These are phyloP conservation scores for Harpegnathos saltator DNA, from an alignment of 1,140 invertebrate genomes.

Conservation along the genomic window DNA sequence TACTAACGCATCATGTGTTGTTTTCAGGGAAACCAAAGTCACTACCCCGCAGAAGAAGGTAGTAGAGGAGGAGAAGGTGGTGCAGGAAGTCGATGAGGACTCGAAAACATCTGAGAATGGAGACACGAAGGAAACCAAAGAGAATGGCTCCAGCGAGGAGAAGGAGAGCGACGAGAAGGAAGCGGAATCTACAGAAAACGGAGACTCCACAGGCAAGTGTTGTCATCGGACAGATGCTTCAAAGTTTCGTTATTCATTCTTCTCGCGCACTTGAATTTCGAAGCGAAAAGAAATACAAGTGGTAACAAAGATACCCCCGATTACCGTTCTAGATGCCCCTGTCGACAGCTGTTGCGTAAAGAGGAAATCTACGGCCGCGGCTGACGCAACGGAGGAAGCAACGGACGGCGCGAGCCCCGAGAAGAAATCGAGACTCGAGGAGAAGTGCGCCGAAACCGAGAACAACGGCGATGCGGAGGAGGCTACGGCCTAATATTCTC, in stretches of 20 bases:
- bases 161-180: slow-evolving; percentile 86
- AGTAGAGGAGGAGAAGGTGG: slow-evolving; percentile 80
- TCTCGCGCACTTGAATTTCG: not conserved
- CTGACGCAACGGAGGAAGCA: slow-evolving; percentile 86
- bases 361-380: slow-evolving; percentile 89
- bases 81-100: slow-evolving; percentile 83
- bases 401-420: slow-evolving; percentile 88
- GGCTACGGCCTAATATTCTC: slow-evolving; percentile 88
- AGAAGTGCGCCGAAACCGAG: slow-evolving; percentile 87
- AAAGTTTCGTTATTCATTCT: no score
- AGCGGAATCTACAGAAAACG: slow-evolving; percentile 88
- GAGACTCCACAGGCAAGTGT: slow-evolving; percentile 84
- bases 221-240: not conserved
- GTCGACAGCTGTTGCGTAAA: slow-evolving; percentile 87
- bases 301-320: slow-evolving; percentile 65
- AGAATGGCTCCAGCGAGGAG: slow-evolving; percentile 86
- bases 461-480: slow-evolving; percentile 88
- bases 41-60: slow-evolving; percentile 87
- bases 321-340: slow-evolving; percentile 77
- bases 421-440: slow-evolving; percentile 91
- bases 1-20: not conserved
- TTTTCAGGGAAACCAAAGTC: slow-evolving; percentile 85
- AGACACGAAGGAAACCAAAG: slow-evolving; percentile 84
- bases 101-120: slow-evolving; percentile 84
- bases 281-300: slow-evolving; percentile 28